Conservation (phyloP, 2,113 vertebrate species). For the Ciconia stormi region DNA sequence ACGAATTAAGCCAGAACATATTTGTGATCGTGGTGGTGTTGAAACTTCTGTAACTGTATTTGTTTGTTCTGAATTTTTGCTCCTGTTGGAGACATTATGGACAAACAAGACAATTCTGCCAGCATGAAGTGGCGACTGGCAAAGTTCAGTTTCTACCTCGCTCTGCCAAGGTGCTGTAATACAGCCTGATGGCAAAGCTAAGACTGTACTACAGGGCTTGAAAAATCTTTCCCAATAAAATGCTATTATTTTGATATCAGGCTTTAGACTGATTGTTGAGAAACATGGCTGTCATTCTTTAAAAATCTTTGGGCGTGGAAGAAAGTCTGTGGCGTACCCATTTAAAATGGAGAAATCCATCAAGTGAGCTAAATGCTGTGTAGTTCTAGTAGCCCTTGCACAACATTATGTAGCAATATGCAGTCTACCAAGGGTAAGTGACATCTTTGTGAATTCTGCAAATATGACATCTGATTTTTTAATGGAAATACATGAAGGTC, state of each 20-base stretch:
- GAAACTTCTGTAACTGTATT: neutral
- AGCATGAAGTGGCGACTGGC: neutral
- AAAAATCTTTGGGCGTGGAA: neutral
- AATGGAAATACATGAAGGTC: neutral
- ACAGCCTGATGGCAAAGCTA: neutral
- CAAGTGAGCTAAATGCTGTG: neutral
- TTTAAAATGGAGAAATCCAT: neutral
- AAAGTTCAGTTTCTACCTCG: neutral
- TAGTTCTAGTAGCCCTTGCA: neutral
- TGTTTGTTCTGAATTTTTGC: neutral
- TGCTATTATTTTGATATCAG: neutral
- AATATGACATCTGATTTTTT: neutral
- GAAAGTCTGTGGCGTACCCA: neutral
- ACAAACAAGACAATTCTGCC: neutral
- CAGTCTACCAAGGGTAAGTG: neutral
- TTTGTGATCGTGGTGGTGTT: neutral
- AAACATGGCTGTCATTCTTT: neutral
- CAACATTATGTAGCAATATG: neutral
- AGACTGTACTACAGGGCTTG: neutral
- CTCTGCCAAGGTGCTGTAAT: neutral
- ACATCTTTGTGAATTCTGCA: neutral
- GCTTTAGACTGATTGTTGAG: neutral
- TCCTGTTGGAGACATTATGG: neutral
- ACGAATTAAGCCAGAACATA: neutral
- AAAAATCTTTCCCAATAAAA: neutral